Evolutionary conservation across 2,797 vertebrate genomes (phyloP), one percentile per base, ranked within the genome.

Genomic region (Tachyglossus aculeatus): DNA sequence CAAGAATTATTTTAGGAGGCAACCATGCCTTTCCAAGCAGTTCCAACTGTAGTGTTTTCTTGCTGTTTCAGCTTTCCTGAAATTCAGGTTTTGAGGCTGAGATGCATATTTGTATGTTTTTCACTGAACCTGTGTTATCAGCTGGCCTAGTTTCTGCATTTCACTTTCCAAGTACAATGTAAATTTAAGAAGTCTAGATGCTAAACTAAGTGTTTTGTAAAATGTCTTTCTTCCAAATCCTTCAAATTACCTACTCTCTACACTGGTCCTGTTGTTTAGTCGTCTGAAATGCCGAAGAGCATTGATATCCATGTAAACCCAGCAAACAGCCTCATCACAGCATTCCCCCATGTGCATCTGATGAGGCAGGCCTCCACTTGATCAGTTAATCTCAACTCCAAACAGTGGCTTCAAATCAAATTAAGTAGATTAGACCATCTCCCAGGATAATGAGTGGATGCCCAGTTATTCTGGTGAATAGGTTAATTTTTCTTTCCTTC

Each of bases 21-120:
- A 37, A 51, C 41, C 7, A 34, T 43, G 71, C 59, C 51, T 39
- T 41, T 41, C 5, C 0, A 1, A 19, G 33, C 38, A 32, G 24
- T 55, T 47, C 56, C 44, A 61, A 54, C 52, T 58, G 32, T 43
- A 54, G 50, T 58, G 32, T 43, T 34, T 55, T 77, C 38, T 77
- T 74, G 57, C 67, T 67, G 15, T 68, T 74, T 50, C 68, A 85
- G 78, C 76, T 83, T 86, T 80, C 75, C 52, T 82, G 63, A 77
- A 88, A 78, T 86, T 85, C 66, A 71, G 64, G 62, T 83, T 79
- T 58, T 60, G 70, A 55, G 40, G 65, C 75, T 71, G 58, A 74
- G 40, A 43, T 72, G 31, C 44, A 40, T 43, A 48, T 54, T 24
- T 51, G 24, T 74, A 56, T n/a, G 74, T 88, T 67, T 79, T 32